Evolutionary conservation across 2,888 invertebrate genomes (phyloP).

Genomic region (Adela reaumurella): DNA sequence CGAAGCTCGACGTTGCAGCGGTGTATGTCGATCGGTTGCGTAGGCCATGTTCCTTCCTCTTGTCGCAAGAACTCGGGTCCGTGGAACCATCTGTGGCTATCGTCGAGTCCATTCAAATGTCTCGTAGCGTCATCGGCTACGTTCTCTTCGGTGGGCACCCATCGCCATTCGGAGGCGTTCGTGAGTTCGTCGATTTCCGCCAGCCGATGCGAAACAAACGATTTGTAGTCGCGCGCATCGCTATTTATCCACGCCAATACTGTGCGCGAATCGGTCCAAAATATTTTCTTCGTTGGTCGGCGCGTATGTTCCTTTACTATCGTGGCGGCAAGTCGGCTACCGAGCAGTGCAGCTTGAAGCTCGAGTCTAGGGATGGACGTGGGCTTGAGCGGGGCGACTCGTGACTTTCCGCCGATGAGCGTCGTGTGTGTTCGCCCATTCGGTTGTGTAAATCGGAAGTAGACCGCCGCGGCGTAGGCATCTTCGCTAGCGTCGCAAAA

Average conservation of each 20-base stretch:
- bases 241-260: slow-evolving; percentile 14
- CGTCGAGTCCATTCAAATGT: not conserved
- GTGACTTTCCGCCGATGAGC: slow-evolving; percentile 3
- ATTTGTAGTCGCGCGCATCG: slow-evolving; percentile 11
- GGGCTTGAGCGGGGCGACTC: slow-evolving; percentile 5
- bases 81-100: slow-evolving; percentile 4
- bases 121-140: not conserved
- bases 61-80: slow-evolving; percentile 8
- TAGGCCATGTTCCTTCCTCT: not conserved
- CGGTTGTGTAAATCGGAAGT: not conserved
- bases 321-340: not conserved
- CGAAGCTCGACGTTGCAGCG: not conserved
- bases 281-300: not conserved
- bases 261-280: slow-evolving; percentile 14
- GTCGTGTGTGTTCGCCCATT: not conserved
- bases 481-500: slow-evolving; percentile 6
- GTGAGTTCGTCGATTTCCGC: slow-evolving; percentile 15
- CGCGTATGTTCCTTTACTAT: slow-evolving; percentile 2
- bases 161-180: slow-evolving; percentile 14
- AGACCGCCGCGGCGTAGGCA: not conserved
- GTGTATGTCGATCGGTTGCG: not conserved
- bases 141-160: slow-evolving; percentile 14
- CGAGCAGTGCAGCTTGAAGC: slow-evolving; percentile 5
- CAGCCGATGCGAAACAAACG: slow-evolving; percentile 12
- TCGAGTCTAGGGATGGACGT: slow-evolving; percentile 5